phyloP scores from a whole-genome alignment of 2,888 invertebrate genomes.

The Hymenopus coronatus region DNA sequence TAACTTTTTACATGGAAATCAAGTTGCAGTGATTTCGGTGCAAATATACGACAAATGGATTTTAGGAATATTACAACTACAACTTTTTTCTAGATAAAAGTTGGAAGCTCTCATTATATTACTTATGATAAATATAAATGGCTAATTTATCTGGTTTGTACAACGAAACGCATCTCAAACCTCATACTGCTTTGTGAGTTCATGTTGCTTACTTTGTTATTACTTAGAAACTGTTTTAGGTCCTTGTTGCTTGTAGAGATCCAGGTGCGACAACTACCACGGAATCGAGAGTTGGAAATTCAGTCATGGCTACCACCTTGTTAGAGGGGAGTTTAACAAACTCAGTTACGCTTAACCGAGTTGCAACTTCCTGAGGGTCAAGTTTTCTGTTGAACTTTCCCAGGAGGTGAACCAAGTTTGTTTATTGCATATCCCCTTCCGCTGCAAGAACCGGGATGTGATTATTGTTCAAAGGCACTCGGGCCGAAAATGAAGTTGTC shows the following conservation, averaged over 20 bases:
- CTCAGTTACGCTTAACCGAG: not conserved
- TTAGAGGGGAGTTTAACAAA: not conserved
- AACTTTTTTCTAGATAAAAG: too few relatives aligned
- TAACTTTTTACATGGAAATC: too few relatives aligned
- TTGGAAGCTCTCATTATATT: too few relatives aligned
- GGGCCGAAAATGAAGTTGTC: not conserved
- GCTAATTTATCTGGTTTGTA: too few relatives aligned
- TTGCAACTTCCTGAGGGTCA: not conserved
- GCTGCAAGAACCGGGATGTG: not conserved
- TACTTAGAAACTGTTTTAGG: too few relatives aligned
- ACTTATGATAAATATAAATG: too few relatives aligned
- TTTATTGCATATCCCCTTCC: not conserved
- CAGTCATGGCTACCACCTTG: not conserved
- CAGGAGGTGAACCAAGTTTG: not conserved
- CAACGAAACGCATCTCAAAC: too few relatives aligned
- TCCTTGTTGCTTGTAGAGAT: not conserved
- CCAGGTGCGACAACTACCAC: not conserved
- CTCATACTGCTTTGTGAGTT: too few relatives aligned
- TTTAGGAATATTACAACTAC: too few relatives aligned
- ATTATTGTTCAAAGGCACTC: not conserved
- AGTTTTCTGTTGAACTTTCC: not conserved
- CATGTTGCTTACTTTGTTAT: too few relatives aligned
- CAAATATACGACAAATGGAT: too few relatives aligned
- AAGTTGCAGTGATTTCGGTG: too few relatives aligned
- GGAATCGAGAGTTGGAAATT: not conserved